Evolutionary conservation across 2,797 vertebrate species (phyloP), one percentile per base, ranked within the genome.

Genomic region (Sphaeramia orbicularis): DNA sequence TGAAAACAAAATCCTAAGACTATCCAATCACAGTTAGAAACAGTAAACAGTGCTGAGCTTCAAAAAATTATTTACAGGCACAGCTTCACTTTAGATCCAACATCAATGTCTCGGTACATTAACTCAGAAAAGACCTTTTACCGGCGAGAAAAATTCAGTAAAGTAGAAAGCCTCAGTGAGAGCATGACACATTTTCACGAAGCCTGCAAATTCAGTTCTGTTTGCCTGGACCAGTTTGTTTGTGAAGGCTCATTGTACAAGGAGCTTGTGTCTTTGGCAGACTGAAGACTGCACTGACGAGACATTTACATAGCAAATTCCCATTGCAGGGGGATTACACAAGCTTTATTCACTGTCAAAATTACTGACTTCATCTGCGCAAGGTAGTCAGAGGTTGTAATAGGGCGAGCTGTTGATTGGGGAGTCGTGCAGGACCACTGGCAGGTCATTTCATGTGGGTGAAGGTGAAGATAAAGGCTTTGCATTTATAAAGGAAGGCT

Each of bases 211-310:
- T 35, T 77, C 42, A 45, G 13, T 9, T 10, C 27, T 64, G 48
- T 51, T 44, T 69, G 50, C 68, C 41, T 18, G n/a, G 47, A 30
- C 35, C 42, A 37, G 50, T 57, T 77, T 53, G 11, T 71, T 74
- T 74, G 19, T 15, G 14, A 49, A 27, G 48, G 4, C 45, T 70
- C 84, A 81, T 71, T 78, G 69, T 45, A 55, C 42, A 44, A 54
- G 12, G 24, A 51, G 57, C 44, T 74, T n/a, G 2, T 38, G 42
- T 42, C 27, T 15, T 43, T 40, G 42, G 15, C 55, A 50, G 42
- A 37, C n/a, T 19, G 38, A 65, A n/a, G 38, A 45, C 51, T 32
- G 41, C 47, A 71, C 16, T n/a, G 36, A 11, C 2, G n/a, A 40
- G 50, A 59, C 62, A 74, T 76, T 47, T 63, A 35, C 43, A 74